A percentile compares a stretch with the other conserved stretches of the same genome.
phyloP scores from a whole-genome alignment of 2,888 invertebrate genomes.

The Portevinia maculata region DNA sequence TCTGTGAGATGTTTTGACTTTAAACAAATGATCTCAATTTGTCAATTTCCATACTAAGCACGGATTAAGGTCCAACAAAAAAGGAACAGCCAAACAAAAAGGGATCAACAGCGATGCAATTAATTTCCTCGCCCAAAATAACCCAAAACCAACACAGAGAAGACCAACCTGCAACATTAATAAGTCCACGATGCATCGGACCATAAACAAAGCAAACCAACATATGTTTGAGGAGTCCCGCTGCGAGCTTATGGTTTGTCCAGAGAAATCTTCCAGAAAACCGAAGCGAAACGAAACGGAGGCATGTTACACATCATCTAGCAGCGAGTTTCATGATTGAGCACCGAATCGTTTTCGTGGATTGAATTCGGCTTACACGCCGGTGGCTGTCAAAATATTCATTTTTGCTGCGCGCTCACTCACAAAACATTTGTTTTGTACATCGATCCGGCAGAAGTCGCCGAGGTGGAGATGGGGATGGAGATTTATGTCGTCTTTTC shows the following conservation, averaged over 20 bases:
- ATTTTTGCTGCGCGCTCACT: slow-evolving; percentile 44
- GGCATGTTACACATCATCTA: slow-evolving; percentile 74
- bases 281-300: slow-evolving; percentile 67
- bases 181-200: slow-evolving; percentile 43
- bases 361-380: slow-evolving; percentile 71
- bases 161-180: slow-evolving; percentile 48
- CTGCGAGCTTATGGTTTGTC: slow-evolving; percentile 59
- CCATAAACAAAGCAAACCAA: slow-evolving; percentile 39
- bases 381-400: slow-evolving; percentile 73
- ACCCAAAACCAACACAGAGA: slow-evolving; percentile 49
- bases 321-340: slow-evolving; percentile 54
- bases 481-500: slow-evolving; percentile 67
- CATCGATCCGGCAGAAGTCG: slow-evolving; percentile 68
- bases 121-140: slow-evolving; percentile 70
- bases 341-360: slow-evolving; percentile 55
- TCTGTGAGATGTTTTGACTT: slow-evolving; percentile 80
- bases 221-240: slow-evolving; percentile 73
- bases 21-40: slow-evolving; percentile 82
- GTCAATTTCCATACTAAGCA: slow-evolving; percentile 77
- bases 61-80: slow-evolving; percentile 62
- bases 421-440: slow-evolving; percentile 47
- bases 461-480: slow-evolving; percentile 39
- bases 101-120: slow-evolving; percentile 68
- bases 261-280: slow-evolving; percentile 23
- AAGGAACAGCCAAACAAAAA: slow-evolving; percentile 27